Evolutionary conservation across 2,797 vertebrate species (phyloP).

Genomic region (Enteromius viviparus): DNA sequence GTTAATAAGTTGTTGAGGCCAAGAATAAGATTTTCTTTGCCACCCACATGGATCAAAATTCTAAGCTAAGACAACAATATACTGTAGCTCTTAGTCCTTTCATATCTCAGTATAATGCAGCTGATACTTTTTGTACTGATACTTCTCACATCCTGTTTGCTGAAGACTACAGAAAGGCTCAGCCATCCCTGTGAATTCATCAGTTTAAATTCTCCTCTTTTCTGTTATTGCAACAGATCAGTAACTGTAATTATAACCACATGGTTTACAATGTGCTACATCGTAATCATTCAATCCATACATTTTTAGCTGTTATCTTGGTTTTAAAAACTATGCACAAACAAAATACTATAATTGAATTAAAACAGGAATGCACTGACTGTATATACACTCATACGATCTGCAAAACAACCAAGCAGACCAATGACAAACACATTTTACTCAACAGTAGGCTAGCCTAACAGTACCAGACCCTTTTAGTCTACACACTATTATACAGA

Average conservation of each 20-base stretch:
- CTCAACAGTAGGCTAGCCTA: neutral
- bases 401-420: constrained; percentile 64
- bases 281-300: neutral
- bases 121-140: constrained; percentile 65
- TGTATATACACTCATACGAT: constrained; percentile 29
- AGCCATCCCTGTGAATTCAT: constrained; percentile 61
- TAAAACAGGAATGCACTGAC: neutral
- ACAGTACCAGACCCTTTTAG: neutral
- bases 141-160: constrained; percentile 74
- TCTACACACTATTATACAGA: neutral
- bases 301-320: neutral
- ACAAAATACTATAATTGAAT: neutral
- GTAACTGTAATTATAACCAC: constrained; percentile 19
- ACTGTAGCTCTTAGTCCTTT: constrained; percentile 63
- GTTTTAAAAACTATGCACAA: neutral
- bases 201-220: constrained; percentile 54
- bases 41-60: constrained; percentile 35
- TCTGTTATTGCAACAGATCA: constrained; percentile 45
- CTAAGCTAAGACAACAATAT: constrained; percentile 39
- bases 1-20: constrained; percentile 27
- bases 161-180: constrained; percentile 65
- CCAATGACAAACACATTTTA: constrained; percentile 57
- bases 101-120: constrained; percentile 67
- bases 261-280: neutral
- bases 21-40: constrained; percentile 42